Evolutionary conservation across 2,888 invertebrate genomes (phyloP), one percentile per base, ranked within the genome.

Genomic region (Crematogaster levior): DNA sequence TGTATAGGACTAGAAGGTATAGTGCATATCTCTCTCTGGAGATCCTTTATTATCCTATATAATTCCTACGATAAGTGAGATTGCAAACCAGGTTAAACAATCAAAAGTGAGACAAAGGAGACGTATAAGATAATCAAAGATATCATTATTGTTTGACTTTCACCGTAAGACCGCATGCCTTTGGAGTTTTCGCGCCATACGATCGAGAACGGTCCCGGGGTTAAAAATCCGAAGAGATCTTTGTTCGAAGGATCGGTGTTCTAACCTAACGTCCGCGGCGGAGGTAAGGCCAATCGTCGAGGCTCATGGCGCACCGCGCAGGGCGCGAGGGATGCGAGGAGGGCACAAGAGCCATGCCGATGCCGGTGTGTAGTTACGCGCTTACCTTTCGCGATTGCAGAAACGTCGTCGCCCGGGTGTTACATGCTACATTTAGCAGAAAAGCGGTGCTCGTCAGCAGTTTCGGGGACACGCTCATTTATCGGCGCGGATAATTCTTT

Each of bases 321-420:
- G 61, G 6, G n/a, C n/a, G n/a, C n/a, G 6, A 3, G 34, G 1
- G 18, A n/a, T n/a, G n/a, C n/a, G 56, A 3, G 12, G 5, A 5
- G 12, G 6, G 3, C n/a, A n/a, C n/a, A n/a, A 56, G 18, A 4
- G 3, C 0, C 1, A 5, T 37, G 60, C 15, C 3, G 21, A 18
- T 24, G 58, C n/a, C 30, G 15, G 30, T 10, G 40, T 40, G 9
- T 34, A 7, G 34, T 37, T n/a, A n/a, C n/a, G 9, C n/a, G 27
- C 75, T 65, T n/a, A 77, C 77, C 77, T 77, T 53, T 9, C 43
- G 48, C 21, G 66, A n/a, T 24, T 27, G 75, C 37, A n/a, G 65
- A 7, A 37, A 65, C 10, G 34, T 51, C 15, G 7, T 10, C 18
- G 30, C 2, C 12, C 43, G 77, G 43, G 34, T 21, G 21, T 66